Conservation (phyloP, 2,797 vertebrate species). For the Enteromius trimaculatus region DNA sequence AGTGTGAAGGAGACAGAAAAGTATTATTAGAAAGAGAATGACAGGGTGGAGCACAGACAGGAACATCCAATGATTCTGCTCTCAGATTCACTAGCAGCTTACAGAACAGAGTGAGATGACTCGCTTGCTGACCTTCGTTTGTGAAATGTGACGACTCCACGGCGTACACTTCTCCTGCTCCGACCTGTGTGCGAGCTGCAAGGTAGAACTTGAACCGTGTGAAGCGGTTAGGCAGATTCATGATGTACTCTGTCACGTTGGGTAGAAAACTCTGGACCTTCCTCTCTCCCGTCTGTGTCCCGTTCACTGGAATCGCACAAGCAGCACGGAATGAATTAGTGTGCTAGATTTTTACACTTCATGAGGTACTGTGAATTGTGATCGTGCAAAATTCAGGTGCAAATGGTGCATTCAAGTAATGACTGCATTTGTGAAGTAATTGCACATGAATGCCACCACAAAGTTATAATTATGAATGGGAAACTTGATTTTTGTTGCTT, state of each 20-base stretch:
- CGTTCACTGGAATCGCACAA: slow-evolving; percentile 82
- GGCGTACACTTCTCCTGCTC: slow-evolving; percentile 79
- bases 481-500: not conserved
- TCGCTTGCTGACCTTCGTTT: slow-evolving; percentile 87
- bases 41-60: slow-evolving; percentile 49
- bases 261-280: slow-evolving; percentile 81
- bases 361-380: not conserved
- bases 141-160: slow-evolving; percentile 85
- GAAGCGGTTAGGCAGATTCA: slow-evolving; percentile 84
- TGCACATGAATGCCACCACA: not conserved
- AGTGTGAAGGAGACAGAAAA: slow-evolving; percentile 42
- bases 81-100: slow-evolving; percentile 42
- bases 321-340: not conserved
- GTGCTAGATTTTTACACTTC: not conserved
- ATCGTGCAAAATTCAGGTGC: not conserved
- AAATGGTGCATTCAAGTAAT: not conserved
- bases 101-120: not conserved
- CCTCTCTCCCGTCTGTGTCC: slow-evolving; percentile 76
- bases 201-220: slow-evolving; percentile 88
- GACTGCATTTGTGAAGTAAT: not conserved
- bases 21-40: slow-evolving; percentile 46
- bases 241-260: slow-evolving; percentile 84
- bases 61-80: slow-evolving; percentile 50
- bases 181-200: slow-evolving; percentile 88
- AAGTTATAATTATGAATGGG: not conserved